These are phyloP conservation scores for Trematocara macrostoma DNA, from an alignment of 2,113 vertebrate genomes.

Conservation along the genomic window DNA sequence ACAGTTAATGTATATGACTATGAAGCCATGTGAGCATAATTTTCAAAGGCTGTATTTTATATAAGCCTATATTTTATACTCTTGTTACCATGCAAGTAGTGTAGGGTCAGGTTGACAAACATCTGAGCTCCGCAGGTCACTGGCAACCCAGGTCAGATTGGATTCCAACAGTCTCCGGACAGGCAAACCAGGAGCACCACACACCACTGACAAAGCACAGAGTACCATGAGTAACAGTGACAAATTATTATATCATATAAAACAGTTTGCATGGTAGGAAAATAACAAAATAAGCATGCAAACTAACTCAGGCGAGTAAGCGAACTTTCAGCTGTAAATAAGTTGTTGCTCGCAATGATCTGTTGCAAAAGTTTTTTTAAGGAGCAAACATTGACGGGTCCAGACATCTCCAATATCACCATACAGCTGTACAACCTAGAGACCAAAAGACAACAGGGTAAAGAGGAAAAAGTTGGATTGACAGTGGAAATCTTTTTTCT, in stretches of 20 bases:
- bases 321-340: not conserved
- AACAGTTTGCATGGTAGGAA: not conserved
- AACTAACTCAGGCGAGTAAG: slow-evolving; percentile 47
- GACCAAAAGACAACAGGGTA: not conserved
- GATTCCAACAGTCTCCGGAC: slow-evolving; percentile 2
- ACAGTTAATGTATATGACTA: not conserved
- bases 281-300: not conserved
- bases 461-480: not conserved
- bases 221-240: not conserved
- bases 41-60: not conserved
- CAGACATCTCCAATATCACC: slow-evolving; percentile 50
- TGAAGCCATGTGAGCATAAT: not conserved
- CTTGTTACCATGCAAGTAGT: slow-evolving; percentile 33
- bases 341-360: not conserved
- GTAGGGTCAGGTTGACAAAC: slow-evolving; percentile 2
- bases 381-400: slow-evolving; percentile 15
- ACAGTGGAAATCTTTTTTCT: not conserved
- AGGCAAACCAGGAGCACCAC: slow-evolving; percentile 11
- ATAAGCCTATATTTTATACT: not conserved
- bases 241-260: not conserved
- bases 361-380: slow-evolving; percentile 1
- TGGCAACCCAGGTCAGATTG: slow-evolving; percentile 46
- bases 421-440: slow-evolving; percentile 56
- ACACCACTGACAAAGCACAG: slow-evolving; percentile 36
- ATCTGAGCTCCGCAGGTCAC: not conserved